Percentiles rank a stretch among this genome's conserved stretches.
Conservation (phyloP, 2,113 vertebrate genomes). For the Bothrops jararaca region DNA sequence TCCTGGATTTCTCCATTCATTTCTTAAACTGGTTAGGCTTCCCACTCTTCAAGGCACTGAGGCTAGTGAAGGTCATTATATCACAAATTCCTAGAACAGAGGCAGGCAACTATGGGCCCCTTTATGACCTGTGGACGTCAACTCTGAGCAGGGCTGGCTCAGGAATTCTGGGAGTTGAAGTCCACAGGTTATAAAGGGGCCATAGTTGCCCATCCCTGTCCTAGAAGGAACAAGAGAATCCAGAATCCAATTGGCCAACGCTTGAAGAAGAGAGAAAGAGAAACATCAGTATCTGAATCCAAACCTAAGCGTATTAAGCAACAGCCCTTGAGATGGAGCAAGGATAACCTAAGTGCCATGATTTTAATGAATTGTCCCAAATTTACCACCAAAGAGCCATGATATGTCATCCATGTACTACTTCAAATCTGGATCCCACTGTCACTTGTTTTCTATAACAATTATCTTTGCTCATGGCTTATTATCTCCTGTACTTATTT, state of each 20-base stretch:
- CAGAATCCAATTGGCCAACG: background rate
- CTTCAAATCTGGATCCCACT: background rate
- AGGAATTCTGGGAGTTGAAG: background rate
- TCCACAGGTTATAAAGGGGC: background rate
- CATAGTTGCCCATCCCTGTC: background rate
- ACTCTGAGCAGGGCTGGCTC: background rate
- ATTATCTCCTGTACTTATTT: background rate
- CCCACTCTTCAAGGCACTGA: background rate
- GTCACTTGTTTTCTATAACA: background rate
- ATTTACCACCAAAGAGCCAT: background rate
- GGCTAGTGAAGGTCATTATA: background rate
- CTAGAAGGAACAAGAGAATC: background rate
- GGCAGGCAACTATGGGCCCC: no score
- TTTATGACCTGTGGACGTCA: background rate
- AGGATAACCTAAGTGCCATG: background rate
- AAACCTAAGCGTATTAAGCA: background rate
- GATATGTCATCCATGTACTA: background rate
- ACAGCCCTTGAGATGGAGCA: background rate
- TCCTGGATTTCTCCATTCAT: background rate
- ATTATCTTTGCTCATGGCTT: background rate
- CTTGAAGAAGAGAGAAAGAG: background rate
- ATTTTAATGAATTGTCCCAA: background rate
- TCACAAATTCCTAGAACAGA: background rate
- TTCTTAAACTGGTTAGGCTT: background rate
- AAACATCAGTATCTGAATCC: background rate